Base-by-base conservation (phyloP, 2,113 vertebrate genomes). In the Chrysochloris asiatica region DNA sequence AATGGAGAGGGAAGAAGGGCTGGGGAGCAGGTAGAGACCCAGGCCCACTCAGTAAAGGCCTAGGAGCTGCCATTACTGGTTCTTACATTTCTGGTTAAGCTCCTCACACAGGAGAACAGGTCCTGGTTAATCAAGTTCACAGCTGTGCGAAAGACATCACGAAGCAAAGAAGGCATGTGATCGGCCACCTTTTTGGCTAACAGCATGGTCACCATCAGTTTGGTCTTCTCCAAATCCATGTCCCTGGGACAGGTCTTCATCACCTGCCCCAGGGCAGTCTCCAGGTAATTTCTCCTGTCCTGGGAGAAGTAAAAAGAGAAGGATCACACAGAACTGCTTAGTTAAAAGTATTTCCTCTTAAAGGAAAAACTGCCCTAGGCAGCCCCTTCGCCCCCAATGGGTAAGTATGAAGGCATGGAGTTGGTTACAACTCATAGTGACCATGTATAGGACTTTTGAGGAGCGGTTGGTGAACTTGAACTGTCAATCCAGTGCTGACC, bases 141-240 rank as follows among this genome's bases (percentile, higher is more conserved):
- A 0, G 98, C 95, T 0, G 95, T 91, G 59, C 1, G 54, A 45
- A 97, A 99, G 79, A 98, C 97, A n/a, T 17, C 81, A 0, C 43
- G 93, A 1, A 99, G 97, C 69, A 98, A 93, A 3, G n/a, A 63
- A 0, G 99, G 99, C 2, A 96, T 78, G 17, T 84, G 97, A 13
- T 97, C 83, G 0, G 97, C 98, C 72, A 99, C 98, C 22, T 97
- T 97, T 93, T 96, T 99, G 94, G 98, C 98, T 88, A 99, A 65
- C 1, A 98, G 93, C 97, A 99, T 98, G 12, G 98, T 95, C 69
- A 99, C 83, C 72, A 98, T 96, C 93, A 99, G 14, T 43, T 88
- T 80, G 63, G 98, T 95, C 54, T 96, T 98, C 95, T 99, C 99
- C 17, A 72, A 78, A 0, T 97, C 97, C 92, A 98, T 92, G 47